phyloP scores from a whole-genome alignment of 2,113 vertebrate genomes.

The Anarhynchus alexandrinus region DNA sequence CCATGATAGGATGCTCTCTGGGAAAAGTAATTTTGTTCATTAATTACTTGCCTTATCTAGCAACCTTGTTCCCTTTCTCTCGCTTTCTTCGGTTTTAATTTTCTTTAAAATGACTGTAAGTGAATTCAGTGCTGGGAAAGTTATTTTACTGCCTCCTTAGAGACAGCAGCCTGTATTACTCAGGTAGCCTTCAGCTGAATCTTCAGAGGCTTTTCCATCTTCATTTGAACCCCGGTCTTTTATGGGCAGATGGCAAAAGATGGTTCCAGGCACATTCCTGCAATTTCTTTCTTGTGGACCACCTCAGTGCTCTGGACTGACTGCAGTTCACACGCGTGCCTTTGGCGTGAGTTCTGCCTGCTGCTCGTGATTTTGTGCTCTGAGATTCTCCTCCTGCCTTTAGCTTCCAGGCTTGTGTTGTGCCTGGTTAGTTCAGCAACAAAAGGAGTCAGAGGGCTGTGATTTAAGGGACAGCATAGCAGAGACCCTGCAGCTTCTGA shows the following conservation, averaged over 20 bases:
- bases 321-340: accelerated
- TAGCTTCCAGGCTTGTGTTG: neutral
- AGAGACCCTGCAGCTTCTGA: neutral
- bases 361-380: neutral
- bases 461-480: neutral
- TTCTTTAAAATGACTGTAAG: slow-evolving; percentile 24
- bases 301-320: neutral
- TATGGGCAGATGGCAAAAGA: neutral
- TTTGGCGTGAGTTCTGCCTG: neutral
- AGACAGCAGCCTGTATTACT: neutral
- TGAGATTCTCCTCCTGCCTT: neutral
- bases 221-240: neutral
- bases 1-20: slow-evolving; percentile 56
- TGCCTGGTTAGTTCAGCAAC: neutral
- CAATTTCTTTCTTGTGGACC: neutral
- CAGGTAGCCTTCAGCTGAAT: slow-evolving; percentile 27
- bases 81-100: neutral
- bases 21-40: slow-evolving; percentile 61
- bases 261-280: neutral
- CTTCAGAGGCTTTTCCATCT: neutral
- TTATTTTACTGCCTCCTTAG: slow-evolving; percentile 12
- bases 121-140: neutral
- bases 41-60: slow-evolving; percentile 66
- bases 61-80: slow-evolving; percentile 24
- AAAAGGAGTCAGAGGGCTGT: neutral